Base-by-base conservation (phyloP, 2,888 invertebrate species). In the Vandiemenella viatica region DNA sequence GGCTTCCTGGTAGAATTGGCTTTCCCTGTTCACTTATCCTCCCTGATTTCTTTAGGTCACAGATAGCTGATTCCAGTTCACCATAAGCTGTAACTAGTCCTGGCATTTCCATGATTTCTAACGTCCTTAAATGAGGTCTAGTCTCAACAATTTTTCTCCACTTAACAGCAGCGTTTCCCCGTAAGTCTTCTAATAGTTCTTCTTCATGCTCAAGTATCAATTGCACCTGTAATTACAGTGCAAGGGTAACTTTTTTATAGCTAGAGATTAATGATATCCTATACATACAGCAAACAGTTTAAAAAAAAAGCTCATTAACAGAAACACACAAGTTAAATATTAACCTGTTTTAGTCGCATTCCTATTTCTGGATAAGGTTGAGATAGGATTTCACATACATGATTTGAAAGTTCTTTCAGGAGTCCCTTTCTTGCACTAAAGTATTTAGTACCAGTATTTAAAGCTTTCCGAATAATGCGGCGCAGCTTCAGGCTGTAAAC, bases 291-390 rank as follows among this genome's bases (percentile, higher is more conserved):
- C 52, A 23, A 51, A 37, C 54, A n/a, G n/a, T n/a, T n/a, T n/a
- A n/a, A n/a, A n/a, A n/a, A n/a, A n/a, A n/a, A n/a, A n/a, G n/a
- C n/a, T n/a, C n/a, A n/a, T n/a, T n/a, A n/a, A n/a, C n/a, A n/a
- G n/a, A n/a, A 16, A 32, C n/a, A n/a, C n/a, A 32, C n/a, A 13
- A 32, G n/a, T 32, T 13, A 10, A 19, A 18, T 19, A 18, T 56
- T 55, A 61, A 73, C 75, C 63, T 79, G 76, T 37, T 69, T 67
- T 55, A 77, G 23, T 61, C 80, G 83, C 37, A 63, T 64, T 2
- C 71, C 61, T 57, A 89, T 68, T 68, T 90, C 89, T 0, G 87
- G 83, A 68, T 86, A 91, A 0, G 77, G 72, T 3, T 71, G 67
- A 0, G 81, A 82, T 7, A 90, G 70, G n/a, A 72, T 75, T 23